Evolutionary conservation across 2,113 vertebrate genomes (phyloP).

Genomic region (Garra rufa): DNA sequence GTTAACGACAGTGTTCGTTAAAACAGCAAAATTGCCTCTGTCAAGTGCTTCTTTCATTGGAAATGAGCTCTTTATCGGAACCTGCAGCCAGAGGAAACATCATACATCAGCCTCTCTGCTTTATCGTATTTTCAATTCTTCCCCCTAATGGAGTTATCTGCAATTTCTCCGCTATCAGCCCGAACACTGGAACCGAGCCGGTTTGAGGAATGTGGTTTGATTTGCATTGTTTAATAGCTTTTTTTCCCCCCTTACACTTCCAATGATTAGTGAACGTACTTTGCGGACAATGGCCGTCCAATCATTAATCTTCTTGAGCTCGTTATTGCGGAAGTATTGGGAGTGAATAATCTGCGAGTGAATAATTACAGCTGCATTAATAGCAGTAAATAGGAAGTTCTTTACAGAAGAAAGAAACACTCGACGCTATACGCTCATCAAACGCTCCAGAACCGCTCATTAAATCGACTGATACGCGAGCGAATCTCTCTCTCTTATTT

Average conservation of each 20-base stretch:
- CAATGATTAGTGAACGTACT: slow-evolving; percentile 76
- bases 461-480: background rate
- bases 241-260: slow-evolving; percentile 68
- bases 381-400: slow-evolving; percentile 64
- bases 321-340: slow-evolving; percentile 68
- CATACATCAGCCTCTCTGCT: slow-evolving; percentile 50
- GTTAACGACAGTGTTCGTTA: slow-evolving; percentile 59
- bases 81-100: slow-evolving; percentile 44
- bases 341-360: slow-evolving; percentile 70
- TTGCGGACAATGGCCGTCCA: slow-evolving; percentile 75
- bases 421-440: slow-evolving; percentile 38
- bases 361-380: slow-evolving; percentile 72
- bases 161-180: slow-evolving; percentile 48
- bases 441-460: slow-evolving; percentile 18
- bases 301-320: slow-evolving; percentile 77
- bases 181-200: slow-evolving; percentile 40
- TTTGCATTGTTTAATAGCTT: slow-evolving; percentile 78
- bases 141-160: slow-evolving; percentile 54
- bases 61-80: slow-evolving; percentile 57
- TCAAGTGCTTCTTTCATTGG: slow-evolving; percentile 54
- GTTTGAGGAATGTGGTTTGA: slow-evolving; percentile 78
- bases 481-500: background rate
- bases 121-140: slow-evolving; percentile 55
- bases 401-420: slow-evolving; percentile 52
- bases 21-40: slow-evolving; percentile 60